Percentiles rank a stretch among this genome's conserved stretches.
Evolutionary conservation across 2,113 vertebrate genomes (phyloP).

Genomic region (Ictalurus punctatus): DNA sequence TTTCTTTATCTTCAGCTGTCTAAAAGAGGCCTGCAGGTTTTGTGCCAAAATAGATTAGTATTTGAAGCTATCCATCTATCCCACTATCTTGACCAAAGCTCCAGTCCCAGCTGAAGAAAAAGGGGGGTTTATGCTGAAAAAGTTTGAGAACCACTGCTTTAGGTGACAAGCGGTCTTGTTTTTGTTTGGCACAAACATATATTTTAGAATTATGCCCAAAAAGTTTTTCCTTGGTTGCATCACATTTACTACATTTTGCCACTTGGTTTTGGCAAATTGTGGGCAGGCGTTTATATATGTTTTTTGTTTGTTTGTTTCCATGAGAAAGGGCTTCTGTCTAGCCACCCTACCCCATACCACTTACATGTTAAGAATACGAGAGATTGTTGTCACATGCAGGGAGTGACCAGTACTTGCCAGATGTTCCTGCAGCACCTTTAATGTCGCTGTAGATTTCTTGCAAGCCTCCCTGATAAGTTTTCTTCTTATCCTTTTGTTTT

Average conservation of each 20-base stretch:
- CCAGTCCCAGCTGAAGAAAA: background rate
- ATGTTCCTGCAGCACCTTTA: background rate
- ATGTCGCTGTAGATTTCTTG: background rate
- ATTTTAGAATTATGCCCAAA: background rate
- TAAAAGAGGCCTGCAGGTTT: background rate
- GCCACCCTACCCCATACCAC: background rate
- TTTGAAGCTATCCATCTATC: background rate
- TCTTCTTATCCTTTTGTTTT: background rate
- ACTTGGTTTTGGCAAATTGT: background rate
- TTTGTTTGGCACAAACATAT: background rate
- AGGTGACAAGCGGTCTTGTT: background rate
- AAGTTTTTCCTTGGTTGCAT: background rate
- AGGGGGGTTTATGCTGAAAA: too few relatives aligned
- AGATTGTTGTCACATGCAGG: constrained; percentile 1
- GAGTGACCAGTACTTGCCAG: background rate
- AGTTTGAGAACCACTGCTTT: background rate
- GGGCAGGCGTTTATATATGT: background rate
- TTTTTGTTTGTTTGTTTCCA: background rate
- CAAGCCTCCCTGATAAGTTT: background rate
- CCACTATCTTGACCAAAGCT: background rate
- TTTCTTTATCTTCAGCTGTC: background rate
- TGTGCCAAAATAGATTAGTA: background rate
- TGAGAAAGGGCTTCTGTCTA: background rate
- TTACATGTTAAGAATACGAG: background rate
- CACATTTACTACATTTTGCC: background rate